phyloP scores from a whole-genome alignment of 2,113 vertebrate species.

The Anguilla rostrata region DNA sequence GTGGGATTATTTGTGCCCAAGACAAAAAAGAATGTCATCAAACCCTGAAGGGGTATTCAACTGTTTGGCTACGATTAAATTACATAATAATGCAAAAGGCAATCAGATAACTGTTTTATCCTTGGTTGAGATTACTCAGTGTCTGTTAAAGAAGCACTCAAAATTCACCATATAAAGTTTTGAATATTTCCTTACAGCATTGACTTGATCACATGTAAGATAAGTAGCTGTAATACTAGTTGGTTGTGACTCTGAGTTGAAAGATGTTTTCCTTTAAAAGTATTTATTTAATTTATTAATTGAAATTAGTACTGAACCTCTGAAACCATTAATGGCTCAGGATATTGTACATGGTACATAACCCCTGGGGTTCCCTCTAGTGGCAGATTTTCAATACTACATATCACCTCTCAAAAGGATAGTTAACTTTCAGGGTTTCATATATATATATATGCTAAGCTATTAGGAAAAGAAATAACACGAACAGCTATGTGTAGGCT shows the following conservation, averaged over 20 bases:
- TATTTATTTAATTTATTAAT: too few relatives aligned
- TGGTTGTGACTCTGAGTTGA: background rate
- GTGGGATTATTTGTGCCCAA: too few relatives aligned
- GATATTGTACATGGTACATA: background rate
- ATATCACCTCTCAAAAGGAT: background rate
- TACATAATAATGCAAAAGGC: background rate
- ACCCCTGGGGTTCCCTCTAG: background rate
- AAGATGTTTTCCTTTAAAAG: background rate
- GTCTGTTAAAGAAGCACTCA: background rate
- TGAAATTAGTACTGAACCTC: too few relatives aligned
- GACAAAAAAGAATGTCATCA: background rate
- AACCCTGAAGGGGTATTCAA: background rate
- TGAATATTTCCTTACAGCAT: too few relatives aligned
- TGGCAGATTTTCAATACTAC: background rate
- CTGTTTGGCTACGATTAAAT: background rate
- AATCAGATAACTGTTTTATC: background rate
- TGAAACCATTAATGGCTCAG: background rate
- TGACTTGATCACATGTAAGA: too few relatives aligned
- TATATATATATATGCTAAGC: too few relatives aligned
- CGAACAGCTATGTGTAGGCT: too few relatives aligned
- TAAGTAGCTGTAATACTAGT: too few relatives aligned
- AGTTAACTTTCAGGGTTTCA: too few relatives aligned
- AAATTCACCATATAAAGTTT: too few relatives aligned
- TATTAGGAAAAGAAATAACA: too few relatives aligned
- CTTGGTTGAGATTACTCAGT: background rate